Percentiles rank a stretch among this genome's conserved stretches.
Conservation (phyloP, 2,113 vertebrate species). For the Ameiurus melas region DNA sequence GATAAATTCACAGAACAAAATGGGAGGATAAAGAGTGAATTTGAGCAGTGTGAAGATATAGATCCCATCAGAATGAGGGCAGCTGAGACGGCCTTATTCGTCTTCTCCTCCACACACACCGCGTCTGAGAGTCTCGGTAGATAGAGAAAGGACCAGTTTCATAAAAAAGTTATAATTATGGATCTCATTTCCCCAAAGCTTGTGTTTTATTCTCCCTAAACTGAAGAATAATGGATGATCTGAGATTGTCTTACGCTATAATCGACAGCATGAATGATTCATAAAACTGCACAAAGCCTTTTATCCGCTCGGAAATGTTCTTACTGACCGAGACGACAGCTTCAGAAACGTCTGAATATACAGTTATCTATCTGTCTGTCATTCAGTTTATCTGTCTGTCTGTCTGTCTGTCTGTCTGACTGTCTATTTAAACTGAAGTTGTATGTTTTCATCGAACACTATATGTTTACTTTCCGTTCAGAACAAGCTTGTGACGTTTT, state of each 20-base stretch:
- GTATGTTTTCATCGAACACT: not conserved
- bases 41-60: not conserved
- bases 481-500: not conserved
- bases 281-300: constrained; percentile 16
- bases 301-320: not conserved
- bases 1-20: not conserved
- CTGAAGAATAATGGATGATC: constrained; percentile 1
- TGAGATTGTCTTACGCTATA: not conserved
- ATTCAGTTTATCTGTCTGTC: not conserved
- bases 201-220: constrained; percentile 5
- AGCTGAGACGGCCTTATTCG: not conserved
- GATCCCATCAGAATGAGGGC: not conserved
- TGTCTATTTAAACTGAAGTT: not conserved
- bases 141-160: not conserved
- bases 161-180: constrained; percentile 1
- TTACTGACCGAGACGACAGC: not conserved
- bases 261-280: constrained; percentile 12
- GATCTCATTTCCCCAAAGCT: constrained; percentile 10
- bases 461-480: not conserved
- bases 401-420: not conserved
- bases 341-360: not conserved
- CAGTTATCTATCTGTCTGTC: not conserved
- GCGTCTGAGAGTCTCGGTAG: not conserved
- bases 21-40: not conserved
- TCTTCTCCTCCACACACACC: not conserved